Evolutionary conservation across 2,888 invertebrate species (phyloP), one percentile per base, ranked within the genome.

Genomic region (Polylopha cassiicola): DNA sequence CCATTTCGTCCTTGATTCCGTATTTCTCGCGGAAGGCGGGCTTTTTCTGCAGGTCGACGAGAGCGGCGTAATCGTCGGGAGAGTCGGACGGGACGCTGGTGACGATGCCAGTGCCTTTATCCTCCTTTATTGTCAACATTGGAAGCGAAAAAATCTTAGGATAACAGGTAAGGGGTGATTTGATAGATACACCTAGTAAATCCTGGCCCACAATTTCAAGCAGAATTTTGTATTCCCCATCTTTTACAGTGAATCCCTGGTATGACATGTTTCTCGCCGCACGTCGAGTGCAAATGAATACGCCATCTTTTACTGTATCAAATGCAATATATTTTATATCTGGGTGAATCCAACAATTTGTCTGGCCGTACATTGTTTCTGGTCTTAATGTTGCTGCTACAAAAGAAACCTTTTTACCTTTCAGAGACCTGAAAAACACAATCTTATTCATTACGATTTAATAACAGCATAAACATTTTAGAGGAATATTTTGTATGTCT

Each of bases 291-390:
- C 94, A 94, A 29, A 99, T 88, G 75, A 93, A 98, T 20, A 99
- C 87, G 46, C 97, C 95, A 22, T 87, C 81, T 23, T 85, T 87
- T 7, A 87, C 86, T 0, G 91, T 90, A 61, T 90, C 87, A 70
- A 97, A 95, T 1, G 94, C 97, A 49, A 98, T 90, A 66, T 99
- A 99, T 50, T 90, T 91, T 66, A 99, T 94, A 64, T 98, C 97
- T 0, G 99, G 99, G 63, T 94, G 93, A 2, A 99, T 75, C 98
- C 99, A 99, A 72, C 98, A 99, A 71, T 99, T 99, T 0, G 99
- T 99, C 85, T 99, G 99, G 0, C 99, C 99, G 67, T 98, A 99
- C 99, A 99, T 99, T 1, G 99, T 99, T 85, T 99, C 99, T 1
- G 99, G 98, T 43, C 99, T 89, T n/a, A 99, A 84, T 3, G 99